A percentile compares a stretch with the other conserved stretches of the same genome.
Conservation (phyloP, 2,797 vertebrate genomes). For the Gadopsis bispinosus region DNA sequence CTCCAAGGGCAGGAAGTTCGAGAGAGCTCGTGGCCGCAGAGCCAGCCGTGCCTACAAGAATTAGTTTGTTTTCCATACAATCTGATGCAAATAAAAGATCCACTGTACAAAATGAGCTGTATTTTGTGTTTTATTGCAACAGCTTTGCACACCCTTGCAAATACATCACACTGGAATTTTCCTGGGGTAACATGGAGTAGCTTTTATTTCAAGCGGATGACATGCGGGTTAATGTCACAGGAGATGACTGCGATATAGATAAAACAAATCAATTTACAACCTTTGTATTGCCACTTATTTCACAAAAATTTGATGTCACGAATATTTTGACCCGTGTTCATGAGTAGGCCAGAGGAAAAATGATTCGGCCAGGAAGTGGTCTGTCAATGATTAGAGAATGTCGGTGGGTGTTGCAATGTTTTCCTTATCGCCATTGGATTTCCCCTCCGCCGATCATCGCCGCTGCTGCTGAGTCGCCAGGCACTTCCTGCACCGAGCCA, state of each 20-base stretch:
- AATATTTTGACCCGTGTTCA: constrained; percentile 39
- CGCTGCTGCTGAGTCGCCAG: constrained; percentile 62
- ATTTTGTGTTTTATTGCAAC: constrained; percentile 20
- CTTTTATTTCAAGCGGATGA: not conserved
- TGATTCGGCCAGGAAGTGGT: constrained; percentile 63
- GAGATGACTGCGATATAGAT: not conserved
- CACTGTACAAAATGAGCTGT: constrained; percentile 59
- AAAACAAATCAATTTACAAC: not conserved
- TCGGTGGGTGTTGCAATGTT: constrained; percentile 74
- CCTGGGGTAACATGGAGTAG: not conserved
- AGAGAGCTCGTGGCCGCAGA: constrained; percentile 89
- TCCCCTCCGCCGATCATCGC: constrained; percentile 78
- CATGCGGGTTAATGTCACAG: accelerated
- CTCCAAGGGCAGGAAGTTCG: constrained; percentile 91
- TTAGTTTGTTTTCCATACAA: constrained; percentile 81
- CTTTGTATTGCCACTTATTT: not conserved
- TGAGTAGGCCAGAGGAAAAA: constrained; percentile 36
- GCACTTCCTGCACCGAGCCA: constrained; percentile 79
- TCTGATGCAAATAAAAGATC: constrained; percentile 84
- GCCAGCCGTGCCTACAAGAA: constrained; percentile 89
- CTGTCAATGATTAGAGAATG: constrained; percentile 81
- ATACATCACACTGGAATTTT: not conserved
- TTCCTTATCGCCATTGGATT: constrained; percentile 80
- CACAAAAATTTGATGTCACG: not conserved
- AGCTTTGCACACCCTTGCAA: not conserved